Evolutionary conservation across 2,888 invertebrate genomes (phyloP).

Genomic region (Apocheima hispidaria): DNA sequence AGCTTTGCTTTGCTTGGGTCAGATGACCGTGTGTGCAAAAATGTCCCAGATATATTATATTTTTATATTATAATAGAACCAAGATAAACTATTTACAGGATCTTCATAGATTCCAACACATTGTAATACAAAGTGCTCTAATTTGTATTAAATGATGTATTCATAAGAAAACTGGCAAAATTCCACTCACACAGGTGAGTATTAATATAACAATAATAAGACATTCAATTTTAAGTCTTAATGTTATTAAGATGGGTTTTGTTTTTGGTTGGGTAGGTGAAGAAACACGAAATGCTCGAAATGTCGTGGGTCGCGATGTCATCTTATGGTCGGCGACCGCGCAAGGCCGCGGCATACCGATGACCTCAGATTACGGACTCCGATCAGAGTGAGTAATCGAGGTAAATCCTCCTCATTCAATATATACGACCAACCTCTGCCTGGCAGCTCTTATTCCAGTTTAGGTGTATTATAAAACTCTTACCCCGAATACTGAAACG

Average conservation of each 20-base stretch:
- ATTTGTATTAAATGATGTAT: constrained; percentile 47
- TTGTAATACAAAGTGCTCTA: constrained; percentile 46
- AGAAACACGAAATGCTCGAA: constrained; percentile 57
- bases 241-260: constrained; percentile 36
- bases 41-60: too few relatives aligned
- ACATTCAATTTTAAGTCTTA: constrained; percentile 50
- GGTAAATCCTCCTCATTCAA: constrained; percentile 46
- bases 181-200: constrained; percentile 46
- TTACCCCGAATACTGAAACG: too few relatives aligned
- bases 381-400: constrained; percentile 53
- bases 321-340: constrained; percentile 79
- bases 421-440: not conserved
- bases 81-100: not conserved
- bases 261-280: constrained; percentile 44
- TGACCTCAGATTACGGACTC: constrained; percentile 72
- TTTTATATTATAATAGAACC: too few relatives aligned
- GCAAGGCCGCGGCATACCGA: constrained; percentile 81
- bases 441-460: not conserved
- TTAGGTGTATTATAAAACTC: not conserved
- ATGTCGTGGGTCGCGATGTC: constrained; percentile 73
- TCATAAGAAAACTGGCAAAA: constrained; percentile 45
- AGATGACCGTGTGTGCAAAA: too few relatives aligned
- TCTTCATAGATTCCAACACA: not conserved
- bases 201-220: constrained; percentile 32
- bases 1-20: too few relatives aligned